A percentile compares a stretch with the other conserved stretches of the same genome.
Evolutionary conservation across 2,888 invertebrate species (phyloP).

Genomic region (Ctena decussata): DNA sequence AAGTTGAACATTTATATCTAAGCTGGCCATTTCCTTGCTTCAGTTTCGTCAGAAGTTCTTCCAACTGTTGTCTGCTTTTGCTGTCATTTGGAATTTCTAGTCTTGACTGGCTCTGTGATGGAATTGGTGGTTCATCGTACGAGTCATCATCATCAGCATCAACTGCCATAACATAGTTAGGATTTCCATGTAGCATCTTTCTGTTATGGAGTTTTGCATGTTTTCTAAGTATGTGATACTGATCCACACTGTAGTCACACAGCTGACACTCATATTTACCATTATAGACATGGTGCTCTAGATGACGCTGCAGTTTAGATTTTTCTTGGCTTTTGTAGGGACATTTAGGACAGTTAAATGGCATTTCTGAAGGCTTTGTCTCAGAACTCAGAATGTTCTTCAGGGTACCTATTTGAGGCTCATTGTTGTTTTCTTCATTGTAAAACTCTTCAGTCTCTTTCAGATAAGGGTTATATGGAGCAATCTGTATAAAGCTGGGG

Average conservation of each 20-base stretch:
- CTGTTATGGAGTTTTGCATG: slow-evolving; percentile 73
- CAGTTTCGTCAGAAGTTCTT: slow-evolving; percentile 45
- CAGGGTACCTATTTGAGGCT: background rate
- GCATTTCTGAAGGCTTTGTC: background rate
- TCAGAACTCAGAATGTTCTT: background rate
- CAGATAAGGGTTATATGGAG: slow-evolving; percentile 25
- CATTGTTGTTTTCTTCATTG: slow-evolving; percentile 42
- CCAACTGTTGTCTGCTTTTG: slow-evolving; percentile 21
- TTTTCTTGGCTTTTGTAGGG: slow-evolving; percentile 66
- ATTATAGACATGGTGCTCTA: slow-evolving; percentile 52
- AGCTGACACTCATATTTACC: slow-evolving; percentile 74
- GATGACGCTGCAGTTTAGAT: slow-evolving; percentile 65
- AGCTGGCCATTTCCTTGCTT: slow-evolving; percentile 61
- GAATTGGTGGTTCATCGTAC: slow-evolving; percentile 38
- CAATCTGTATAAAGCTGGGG: slow-evolving; percentile 57
- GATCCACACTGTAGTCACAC: slow-evolving; percentile 75
- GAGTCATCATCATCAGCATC: slow-evolving; percentile 23
- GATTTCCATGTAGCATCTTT: slow-evolving; percentile 2
- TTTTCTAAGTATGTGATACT: slow-evolving; percentile 67
- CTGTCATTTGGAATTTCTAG: background rate
- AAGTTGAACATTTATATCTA: slow-evolving; percentile 74
- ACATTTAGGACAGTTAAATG: slow-evolving; percentile 68
- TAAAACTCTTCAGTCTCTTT: slow-evolving; percentile 38
- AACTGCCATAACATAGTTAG: background rate
- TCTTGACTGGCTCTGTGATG: background rate